phyloP scores from a whole-genome alignment of 2,888 invertebrate genomes.

The Ashinkailepas kermadecensis region DNA sequence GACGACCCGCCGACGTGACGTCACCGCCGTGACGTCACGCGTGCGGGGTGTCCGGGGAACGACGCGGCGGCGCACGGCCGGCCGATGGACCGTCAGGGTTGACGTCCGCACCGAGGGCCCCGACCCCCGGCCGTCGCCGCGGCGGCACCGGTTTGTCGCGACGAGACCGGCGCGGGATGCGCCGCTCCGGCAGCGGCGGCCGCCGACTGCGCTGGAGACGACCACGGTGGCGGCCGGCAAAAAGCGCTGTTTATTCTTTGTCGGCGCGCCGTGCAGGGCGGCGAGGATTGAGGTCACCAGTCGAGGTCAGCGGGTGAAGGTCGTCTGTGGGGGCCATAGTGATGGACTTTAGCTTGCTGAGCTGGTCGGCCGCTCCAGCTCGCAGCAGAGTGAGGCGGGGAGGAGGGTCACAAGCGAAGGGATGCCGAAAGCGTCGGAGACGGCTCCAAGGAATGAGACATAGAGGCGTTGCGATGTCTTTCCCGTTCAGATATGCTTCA shows the following conservation, averaged over 20 bases:
- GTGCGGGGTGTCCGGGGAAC: too few relatives aligned
- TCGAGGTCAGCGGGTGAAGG: neutral
- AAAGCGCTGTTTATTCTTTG: neutral
- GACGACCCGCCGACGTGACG: too few relatives aligned
- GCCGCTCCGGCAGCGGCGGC: too few relatives aligned
- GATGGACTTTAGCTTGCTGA: too few relatives aligned
- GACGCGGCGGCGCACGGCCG: neutral
- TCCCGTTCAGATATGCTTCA: too few relatives aligned
- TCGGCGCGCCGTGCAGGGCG: neutral
- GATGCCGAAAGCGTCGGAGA: too few relatives aligned
- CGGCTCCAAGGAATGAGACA: too few relatives aligned
- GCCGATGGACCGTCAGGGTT: neutral
- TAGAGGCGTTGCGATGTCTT: too few relatives aligned
- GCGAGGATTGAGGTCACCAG: neutral
- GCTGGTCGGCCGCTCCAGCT: too few relatives aligned
- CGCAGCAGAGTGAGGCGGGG: too few relatives aligned
- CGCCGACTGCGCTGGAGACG: neutral
- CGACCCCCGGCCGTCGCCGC: neutral
- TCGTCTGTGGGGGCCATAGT: neutral
- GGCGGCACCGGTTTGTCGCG: neutral
- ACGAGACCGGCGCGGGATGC: neutral
- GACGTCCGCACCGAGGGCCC: neutral
- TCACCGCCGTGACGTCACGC: too few relatives aligned
- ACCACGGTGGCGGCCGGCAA: neutral
- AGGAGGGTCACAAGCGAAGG: too few relatives aligned